Base-by-base conservation (phyloP, 2,888 invertebrate species). In the Drosophila borealis region DNA sequence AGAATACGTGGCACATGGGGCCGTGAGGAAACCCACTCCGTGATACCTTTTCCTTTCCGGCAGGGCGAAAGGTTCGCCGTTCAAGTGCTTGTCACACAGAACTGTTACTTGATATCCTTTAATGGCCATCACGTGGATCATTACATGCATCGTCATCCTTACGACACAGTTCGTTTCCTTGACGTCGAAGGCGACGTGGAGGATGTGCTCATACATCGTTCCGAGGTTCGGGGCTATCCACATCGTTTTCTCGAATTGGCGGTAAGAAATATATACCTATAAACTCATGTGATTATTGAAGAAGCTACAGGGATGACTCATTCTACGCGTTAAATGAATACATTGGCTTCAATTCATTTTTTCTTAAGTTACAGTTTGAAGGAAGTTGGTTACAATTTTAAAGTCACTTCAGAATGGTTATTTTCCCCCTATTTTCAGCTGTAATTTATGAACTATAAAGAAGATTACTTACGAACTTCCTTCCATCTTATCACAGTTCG, bases 101-200 rank as follows among this genome's bases (percentile, higher is more conserved):
- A 42, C 33, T 94, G 94, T 77, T 95, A 94, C 34, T 89, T 95
- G 92, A 94, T 96, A 80, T 95, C 96, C 0, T 93, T 96, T 14
- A 95, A 97, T 90, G 96, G 96, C 0, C 93, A 94, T 74, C 96
- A 96, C 88, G 95, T 96, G 89, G 96, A 96, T 86, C 93, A 93
- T 41, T 97, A 94, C 89, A 89, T 92, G 4, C 96, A 96, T 90
- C 93, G 94, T 91, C 90, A 95, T 54, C 94, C 96, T 42, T 93
- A 94, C 59, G 89, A 91, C 44, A 91, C 94, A 62, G 93, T 95
- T 4, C 94, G 93, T 25, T 90, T 93, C 9, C 88, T 96, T 55
- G 94, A 95, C 81, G 94, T 96, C 3, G 91, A 94, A 19, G 94
- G 96, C 10, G 93, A 93, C 48, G 92, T 96, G 3, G 93, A 94